These are phyloP conservation scores for Drosophila recens DNA, from an alignment of 2,888 invertebrate genomes.

Conservation along the genomic window DNA sequence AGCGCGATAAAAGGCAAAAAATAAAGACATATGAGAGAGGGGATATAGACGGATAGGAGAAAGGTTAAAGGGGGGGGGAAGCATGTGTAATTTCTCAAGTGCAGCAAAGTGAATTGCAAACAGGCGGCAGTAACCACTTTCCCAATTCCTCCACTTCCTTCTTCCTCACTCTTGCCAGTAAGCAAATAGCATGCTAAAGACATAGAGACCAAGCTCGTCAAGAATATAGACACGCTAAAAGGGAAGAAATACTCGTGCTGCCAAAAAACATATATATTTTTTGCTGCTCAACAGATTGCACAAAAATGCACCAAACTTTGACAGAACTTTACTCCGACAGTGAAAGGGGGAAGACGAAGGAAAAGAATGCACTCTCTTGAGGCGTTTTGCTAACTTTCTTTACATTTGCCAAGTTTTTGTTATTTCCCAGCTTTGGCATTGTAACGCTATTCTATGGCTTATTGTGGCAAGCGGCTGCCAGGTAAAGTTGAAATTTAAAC, in stretches of 20 bases:
- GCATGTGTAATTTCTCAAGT: slow-evolving; percentile 79
- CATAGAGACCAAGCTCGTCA: slow-evolving; percentile 26
- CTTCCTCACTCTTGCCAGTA: slow-evolving; percentile 15
- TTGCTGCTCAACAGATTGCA: slow-evolving; percentile 71
- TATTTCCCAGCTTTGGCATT: slow-evolving; percentile 69
- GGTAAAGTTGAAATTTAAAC: slow-evolving; percentile 61
- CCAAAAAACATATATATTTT: slow-evolving; percentile 28
- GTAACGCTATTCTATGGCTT: slow-evolving; percentile 64
- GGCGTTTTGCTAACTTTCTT: slow-evolving; percentile 34
- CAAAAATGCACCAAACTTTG: slow-evolving; percentile 54
- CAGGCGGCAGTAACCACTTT: slow-evolving; percentile 40
- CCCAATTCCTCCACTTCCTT: background rate
- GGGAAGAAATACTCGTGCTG: background rate
- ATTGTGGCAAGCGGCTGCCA: slow-evolving; percentile 32
- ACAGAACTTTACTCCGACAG: slow-evolving; percentile 1
- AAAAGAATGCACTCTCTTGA: background rate
- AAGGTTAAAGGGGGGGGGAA: background rate
- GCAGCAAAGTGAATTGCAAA: slow-evolving; percentile 78
- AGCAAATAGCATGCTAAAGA: slow-evolving; percentile 51
- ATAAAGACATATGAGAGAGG: background rate
- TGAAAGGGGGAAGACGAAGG: background rate
- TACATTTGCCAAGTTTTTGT: slow-evolving; percentile 58
- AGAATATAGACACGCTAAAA: slow-evolving; percentile 2
- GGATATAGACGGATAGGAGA: too few species aligned
- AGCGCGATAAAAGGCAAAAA: slow-evolving; percentile 60